Conservation (phyloP, 2,113 vertebrate species). For the Anhinga anhinga region DNA sequence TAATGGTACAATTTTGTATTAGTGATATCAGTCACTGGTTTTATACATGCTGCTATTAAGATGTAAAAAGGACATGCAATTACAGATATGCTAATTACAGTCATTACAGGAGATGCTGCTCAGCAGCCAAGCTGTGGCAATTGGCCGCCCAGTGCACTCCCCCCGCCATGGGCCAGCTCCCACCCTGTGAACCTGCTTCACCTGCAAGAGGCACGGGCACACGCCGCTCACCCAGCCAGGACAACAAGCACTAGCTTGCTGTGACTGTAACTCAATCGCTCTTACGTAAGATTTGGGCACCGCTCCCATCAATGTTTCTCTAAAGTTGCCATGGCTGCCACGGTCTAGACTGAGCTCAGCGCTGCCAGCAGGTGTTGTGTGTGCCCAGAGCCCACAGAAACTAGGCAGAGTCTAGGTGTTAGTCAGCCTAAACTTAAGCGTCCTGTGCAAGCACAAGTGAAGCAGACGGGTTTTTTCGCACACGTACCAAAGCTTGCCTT, state of each 20-base stretch:
- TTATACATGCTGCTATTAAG: background rate
- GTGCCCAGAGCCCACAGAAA: background rate
- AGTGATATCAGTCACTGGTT: background rate
- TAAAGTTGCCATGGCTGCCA: background rate
- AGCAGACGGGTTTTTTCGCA: background rate
- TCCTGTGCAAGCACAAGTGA: background rate
- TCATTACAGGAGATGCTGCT: fast-evolving
- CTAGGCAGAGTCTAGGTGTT: background rate
- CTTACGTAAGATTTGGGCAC: background rate
- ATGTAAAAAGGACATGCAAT: background rate
- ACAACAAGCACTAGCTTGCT: background rate
- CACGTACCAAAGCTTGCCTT: fast-evolving
- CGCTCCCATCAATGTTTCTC: background rate
- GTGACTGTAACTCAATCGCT: fast-evolving
- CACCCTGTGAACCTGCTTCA: background rate
- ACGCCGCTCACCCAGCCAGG: background rate
- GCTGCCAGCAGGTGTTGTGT: background rate
- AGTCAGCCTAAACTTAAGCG: background rate
- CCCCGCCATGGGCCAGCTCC: background rate
- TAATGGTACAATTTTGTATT: background rate
- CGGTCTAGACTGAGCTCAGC: background rate
- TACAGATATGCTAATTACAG: background rate
- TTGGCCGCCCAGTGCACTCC: background rate
- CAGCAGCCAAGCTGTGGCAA: background rate
- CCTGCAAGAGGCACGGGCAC: background rate